Evolutionary conservation across 2,113 vertebrate species (phyloP).

Genomic region (Dromiciops gliroides): DNA sequence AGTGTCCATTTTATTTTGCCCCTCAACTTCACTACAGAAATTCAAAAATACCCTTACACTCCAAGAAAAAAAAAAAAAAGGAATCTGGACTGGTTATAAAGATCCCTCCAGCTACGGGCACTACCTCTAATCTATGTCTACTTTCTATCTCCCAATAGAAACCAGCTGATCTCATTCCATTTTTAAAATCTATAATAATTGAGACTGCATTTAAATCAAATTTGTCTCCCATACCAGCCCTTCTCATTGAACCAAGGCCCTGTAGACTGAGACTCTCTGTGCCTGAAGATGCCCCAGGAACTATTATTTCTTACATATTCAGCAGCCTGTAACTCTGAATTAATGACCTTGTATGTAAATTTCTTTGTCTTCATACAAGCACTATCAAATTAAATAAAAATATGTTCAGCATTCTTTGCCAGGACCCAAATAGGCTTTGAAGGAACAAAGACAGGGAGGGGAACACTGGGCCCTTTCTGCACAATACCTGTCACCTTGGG

Average conservation of each 20-base stretch:
- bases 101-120: background rate
- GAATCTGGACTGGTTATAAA: background rate
- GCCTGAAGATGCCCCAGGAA: conserved; percentile 35
- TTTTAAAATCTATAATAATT: background rate
- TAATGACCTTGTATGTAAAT: conserved; percentile 63
- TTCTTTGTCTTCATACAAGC: conserved; percentile 64
- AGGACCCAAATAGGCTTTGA: background rate
- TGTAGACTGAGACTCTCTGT: conserved; percentile 1
- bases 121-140: background rate
- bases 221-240: background rate
- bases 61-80: background rate
- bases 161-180: background rate
- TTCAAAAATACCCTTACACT: background rate
- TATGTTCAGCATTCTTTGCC: conserved; percentile 33
- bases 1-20: background rate
- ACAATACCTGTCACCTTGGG: conserved; percentile 57
- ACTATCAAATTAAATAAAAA: conserved; percentile 56
- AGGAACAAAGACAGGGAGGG: conserved; percentile 26
- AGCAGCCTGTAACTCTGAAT: conserved; percentile 63
- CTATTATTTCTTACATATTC: conserved; percentile 46
- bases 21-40: background rate
- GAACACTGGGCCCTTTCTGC: background rate
- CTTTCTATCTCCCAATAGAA: background rate
- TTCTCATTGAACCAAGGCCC: background rate
- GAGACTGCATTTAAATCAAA: conserved; percentile 53